Conservation (phyloP, 2,888 invertebrate genomes). For the Harmothoe impar region DNA sequence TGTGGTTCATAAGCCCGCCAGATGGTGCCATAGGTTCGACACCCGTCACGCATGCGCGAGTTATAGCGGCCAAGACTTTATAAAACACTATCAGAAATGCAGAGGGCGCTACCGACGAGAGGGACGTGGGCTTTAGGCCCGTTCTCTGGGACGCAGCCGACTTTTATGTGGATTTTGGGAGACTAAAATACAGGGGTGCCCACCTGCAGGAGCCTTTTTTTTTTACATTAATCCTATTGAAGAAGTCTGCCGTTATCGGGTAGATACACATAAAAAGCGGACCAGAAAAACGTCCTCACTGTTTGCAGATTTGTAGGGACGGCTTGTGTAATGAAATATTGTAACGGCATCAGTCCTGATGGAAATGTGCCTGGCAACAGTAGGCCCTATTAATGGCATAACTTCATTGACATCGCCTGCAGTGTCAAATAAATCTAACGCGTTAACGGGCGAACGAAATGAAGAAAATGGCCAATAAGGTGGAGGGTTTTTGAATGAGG, state of each 20-base stretch:
- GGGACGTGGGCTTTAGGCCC: background rate
- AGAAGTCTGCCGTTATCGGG: no score
- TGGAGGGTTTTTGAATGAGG: background rate
- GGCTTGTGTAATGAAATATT: slow-evolving; percentile 42
- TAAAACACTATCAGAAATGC: slow-evolving; percentile 18
- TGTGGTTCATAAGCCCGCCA: slow-evolving; percentile 48
- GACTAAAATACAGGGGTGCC: no score
- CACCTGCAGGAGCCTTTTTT: no score
- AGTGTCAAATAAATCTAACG: slow-evolving; percentile 20
- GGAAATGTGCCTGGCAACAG: background rate
- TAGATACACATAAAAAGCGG: no score
- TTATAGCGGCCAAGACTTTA: background rate
- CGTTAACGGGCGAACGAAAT: background rate
- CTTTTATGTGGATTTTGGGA: no score
- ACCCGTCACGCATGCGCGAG: slow-evolving; percentile 39
- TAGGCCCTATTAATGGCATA: slow-evolving; percentile 17
- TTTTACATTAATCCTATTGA: background rate
- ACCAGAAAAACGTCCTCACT: no score
- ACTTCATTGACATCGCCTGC: background rate
- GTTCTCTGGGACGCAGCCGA: no score
- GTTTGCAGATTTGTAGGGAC: background rate
- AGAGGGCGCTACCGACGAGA: background rate
- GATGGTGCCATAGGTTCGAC: slow-evolving; percentile 29
- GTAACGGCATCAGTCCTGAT: background rate
- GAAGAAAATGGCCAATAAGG: background rate